A percentile compares a stretch with the other conserved stretches of the same genome.
These are phyloP conservation scores for Dinoponera quadriceps DNA, from an alignment of 1,140 invertebrate species.

Conservation along the genomic window DNA sequence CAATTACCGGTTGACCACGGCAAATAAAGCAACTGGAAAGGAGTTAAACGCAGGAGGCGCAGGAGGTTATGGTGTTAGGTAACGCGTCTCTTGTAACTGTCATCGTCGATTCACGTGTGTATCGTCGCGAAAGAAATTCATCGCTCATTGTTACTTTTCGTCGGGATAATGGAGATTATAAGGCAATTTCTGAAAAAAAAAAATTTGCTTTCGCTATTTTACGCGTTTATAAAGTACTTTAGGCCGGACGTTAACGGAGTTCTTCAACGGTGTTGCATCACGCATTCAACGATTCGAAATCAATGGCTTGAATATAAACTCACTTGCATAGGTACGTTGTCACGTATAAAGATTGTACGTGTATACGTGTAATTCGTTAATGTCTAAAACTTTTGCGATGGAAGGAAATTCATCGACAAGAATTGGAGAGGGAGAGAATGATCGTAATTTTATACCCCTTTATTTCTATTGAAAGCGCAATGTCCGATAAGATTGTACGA, in stretches of 20 bases:
- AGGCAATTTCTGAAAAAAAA: neutral
- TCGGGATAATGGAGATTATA: neutral
- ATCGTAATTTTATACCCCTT: neutral
- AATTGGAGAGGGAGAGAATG: neutral
- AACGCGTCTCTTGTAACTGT: conserved; percentile 8
- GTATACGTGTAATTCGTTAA: neutral
- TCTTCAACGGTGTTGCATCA: conserved; percentile 4
- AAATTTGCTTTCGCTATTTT: neutral
- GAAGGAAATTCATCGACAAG: neutral
- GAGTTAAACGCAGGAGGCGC: conserved; percentile 15
- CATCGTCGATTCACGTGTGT: neutral
- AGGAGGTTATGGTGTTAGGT: conserved; percentile 40
- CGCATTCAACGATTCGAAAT: neutral
- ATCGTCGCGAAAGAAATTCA: conserved; percentile 1
- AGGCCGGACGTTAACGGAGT: neutral
- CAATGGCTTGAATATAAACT: neutral
- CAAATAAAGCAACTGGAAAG: conserved; percentile 52
- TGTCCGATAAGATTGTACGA: conserved; percentile 13
- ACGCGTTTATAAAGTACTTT: conserved; percentile 8
- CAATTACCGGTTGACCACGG: conserved; percentile 52
- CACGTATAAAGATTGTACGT: neutral
- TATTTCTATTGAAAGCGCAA: neutral
- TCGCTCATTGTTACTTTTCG: neutral
- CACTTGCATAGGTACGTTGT: neutral
- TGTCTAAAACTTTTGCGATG: neutral